Evolutionary conservation across 2,797 vertebrate genomes (phyloP).

Genomic region (Pangasius krempfi): DNA sequence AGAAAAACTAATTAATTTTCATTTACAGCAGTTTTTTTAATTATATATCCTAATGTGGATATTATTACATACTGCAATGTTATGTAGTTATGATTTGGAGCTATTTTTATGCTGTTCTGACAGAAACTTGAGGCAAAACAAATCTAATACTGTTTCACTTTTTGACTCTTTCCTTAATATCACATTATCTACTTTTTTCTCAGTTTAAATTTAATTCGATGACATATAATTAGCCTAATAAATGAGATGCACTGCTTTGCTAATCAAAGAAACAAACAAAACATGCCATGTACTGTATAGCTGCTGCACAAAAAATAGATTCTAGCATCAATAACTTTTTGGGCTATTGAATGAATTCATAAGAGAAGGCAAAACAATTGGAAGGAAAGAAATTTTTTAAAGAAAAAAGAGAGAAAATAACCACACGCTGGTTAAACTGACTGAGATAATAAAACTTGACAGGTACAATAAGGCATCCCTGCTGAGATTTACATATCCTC

Average conservation of each 20-base stretch:
- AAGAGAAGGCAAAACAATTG: not conserved
- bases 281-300: not conserved
- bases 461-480: constrained; percentile 19
- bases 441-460: constrained; percentile 20
- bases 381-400: not conserved
- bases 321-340: not conserved
- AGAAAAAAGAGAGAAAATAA: not conserved
- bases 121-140: constrained; percentile 1
- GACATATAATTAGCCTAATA: not conserved
- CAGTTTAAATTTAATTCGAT: not conserved
- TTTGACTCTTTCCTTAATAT: constrained; percentile 1
- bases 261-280: not conserved
- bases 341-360: not conserved
- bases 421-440: not conserved
- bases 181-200: no score
- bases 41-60: constrained; percentile 40
- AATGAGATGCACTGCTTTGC: not conserved
- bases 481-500: constrained; percentile 24
- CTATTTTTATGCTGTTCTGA: not conserved
- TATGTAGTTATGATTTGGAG: not conserved
- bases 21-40: constrained; percentile 49
- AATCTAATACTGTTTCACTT: not conserved
- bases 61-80: constrained; percentile 41
- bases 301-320: not conserved
- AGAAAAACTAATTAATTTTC: constrained; percentile 65